These are phyloP conservation scores for Chouioia cunea DNA, from an alignment of 2,888 invertebrate species.

Conservation along the genomic window DNA sequence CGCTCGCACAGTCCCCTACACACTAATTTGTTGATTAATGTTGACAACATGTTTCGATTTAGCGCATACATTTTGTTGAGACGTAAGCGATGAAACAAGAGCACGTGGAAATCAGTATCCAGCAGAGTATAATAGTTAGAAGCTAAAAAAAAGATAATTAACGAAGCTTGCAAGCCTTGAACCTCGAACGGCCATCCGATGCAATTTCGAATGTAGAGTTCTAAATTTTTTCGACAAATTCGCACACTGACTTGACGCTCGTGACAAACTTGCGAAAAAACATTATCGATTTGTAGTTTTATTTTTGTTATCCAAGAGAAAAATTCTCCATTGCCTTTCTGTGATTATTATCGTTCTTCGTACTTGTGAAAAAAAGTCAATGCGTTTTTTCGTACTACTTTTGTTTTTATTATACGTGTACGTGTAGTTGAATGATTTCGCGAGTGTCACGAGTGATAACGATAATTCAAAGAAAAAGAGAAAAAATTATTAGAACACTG, in stretches of 20 bases:
- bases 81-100: constrained; percentile 38
- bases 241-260: neutral
- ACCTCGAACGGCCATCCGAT: constrained; percentile 47
- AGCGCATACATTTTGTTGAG: constrained; percentile 57
- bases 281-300: constrained; percentile 7
- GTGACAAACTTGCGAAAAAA: constrained; percentile 13
- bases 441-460: constrained; percentile 10
- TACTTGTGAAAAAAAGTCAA: constrained; percentile 23
- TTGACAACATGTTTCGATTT: constrained; percentile 52
- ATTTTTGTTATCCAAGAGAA: constrained; percentile 2
- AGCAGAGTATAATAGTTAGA: constrained; percentile 26
- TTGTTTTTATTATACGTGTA: neutral
- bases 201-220: constrained; percentile 41
- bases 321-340: constrained; percentile 8
- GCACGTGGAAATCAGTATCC: constrained; percentile 49
- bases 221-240: constrained; percentile 28
- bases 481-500: constrained; percentile 38
- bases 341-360: constrained; percentile 29
- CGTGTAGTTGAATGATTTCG: neutral
- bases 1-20: constrained; percentile 51
- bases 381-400: constrained; percentile 14
- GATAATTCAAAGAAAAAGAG: neutral
- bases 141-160: constrained; percentile 11
- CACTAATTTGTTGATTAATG: constrained; percentile 61
- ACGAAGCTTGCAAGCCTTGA: constrained; percentile 46